Conservation (phyloP, 2,797 vertebrate genomes). For the Eurystomus glaucurus region DNA sequence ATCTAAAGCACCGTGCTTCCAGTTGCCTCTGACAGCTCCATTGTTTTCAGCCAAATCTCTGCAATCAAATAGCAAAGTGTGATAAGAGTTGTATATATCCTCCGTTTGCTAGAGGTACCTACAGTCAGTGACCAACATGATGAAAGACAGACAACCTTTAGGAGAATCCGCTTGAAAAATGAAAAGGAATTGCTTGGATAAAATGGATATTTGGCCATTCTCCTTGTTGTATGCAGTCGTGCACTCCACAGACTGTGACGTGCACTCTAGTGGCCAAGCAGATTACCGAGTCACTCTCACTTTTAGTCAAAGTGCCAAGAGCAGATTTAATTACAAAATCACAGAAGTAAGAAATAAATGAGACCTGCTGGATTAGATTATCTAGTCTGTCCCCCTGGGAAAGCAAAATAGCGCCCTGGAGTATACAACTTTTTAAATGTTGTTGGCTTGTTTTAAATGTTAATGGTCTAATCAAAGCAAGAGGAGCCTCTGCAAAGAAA, state of each 20-base stretch:
- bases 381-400: background rate
- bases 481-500: conserved; percentile 16
- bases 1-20: background rate
- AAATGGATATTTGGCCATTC: background rate
- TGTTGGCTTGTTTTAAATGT: conserved; percentile 53
- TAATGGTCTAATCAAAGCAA: conserved; percentile 47
- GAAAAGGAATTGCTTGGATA: background rate
- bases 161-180: background rate
- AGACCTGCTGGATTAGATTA: conserved; percentile 68
- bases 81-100: background rate
- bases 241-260: background rate
- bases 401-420: conserved; percentile 30
- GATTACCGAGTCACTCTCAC: conserved; percentile 55
- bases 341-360: conserved; percentile 62
- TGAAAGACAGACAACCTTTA: background rate
- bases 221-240: background rate
- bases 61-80: background rate
- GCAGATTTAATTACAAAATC: conserved; percentile 73
- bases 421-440: background rate
- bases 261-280: conserved; percentile 22
- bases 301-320: conserved; percentile 59
- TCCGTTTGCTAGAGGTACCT: background rate
- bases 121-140: background rate
- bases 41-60: background rate
- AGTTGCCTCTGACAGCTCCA: background rate